Percentiles rank a stretch among this genome's conserved stretches.
Conservation (phyloP, 1,140 invertebrate species). For the Hydropsyche tenuis region DNA sequence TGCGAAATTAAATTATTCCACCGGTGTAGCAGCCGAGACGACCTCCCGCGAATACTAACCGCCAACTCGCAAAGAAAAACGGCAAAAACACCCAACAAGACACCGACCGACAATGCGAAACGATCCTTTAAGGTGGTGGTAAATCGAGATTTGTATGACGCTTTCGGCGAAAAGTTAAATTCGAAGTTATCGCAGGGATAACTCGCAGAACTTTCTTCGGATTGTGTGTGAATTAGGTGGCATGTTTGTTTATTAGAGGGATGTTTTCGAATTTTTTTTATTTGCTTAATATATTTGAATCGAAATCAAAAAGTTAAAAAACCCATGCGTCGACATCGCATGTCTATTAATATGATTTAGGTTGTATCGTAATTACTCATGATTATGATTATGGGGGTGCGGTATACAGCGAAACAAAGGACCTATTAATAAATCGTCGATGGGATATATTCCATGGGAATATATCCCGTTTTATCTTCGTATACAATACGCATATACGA, state of each 20-base stretch:
- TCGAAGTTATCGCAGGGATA: too few relatives aligned
- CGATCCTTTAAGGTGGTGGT: too few relatives aligned
- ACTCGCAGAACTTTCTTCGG: too few relatives aligned
- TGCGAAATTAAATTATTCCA: slow-evolving; percentile 30
- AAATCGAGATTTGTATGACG: neutral
- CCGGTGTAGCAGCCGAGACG: slow-evolving; percentile 4
- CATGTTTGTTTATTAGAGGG: too few relatives aligned
- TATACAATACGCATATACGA: slow-evolving; percentile 12
- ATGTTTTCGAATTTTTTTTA: too few relatives aligned
- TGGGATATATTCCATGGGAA: slow-evolving; percentile 23
- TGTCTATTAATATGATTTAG: too few relatives aligned
- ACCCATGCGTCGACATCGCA: too few relatives aligned
- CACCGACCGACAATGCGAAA: too few relatives aligned
- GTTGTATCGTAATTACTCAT: too few relatives aligned
- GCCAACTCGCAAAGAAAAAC: neutral
- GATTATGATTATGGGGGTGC: neutral
- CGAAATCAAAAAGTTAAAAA: too few relatives aligned
- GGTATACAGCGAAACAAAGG: neutral
- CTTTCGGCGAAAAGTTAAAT: neutral
- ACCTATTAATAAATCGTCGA: slow-evolving; percentile 3
- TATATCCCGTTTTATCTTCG: slow-evolving; percentile 12
- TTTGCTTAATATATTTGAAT: too few relatives aligned
- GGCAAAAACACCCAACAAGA: neutral
- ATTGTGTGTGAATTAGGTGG: too few relatives aligned
- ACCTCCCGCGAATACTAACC: neutral